These are phyloP conservation scores for Chironomus tentans DNA, from an alignment of 2,888 invertebrate genomes.

Conservation along the genomic window DNA sequence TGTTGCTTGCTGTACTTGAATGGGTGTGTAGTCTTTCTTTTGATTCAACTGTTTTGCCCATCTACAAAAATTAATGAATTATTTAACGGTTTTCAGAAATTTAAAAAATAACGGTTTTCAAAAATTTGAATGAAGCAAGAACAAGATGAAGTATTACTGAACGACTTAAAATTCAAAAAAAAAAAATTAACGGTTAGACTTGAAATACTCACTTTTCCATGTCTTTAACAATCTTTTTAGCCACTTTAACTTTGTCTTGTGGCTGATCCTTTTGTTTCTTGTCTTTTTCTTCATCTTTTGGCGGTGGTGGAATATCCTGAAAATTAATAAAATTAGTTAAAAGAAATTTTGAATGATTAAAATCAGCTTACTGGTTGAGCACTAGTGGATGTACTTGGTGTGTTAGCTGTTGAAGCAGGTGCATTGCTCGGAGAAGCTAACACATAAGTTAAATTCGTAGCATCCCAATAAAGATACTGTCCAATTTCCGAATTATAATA, in stretches of 20 bases:
- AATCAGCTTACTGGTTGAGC: slow-evolving; percentile 7
- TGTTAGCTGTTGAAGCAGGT: slow-evolving; percentile 34
- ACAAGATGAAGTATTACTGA: not conserved
- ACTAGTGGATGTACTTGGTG: slow-evolving; percentile 35
- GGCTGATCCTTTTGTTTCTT: slow-evolving; percentile 66
- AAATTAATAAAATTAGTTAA: too few species aligned
- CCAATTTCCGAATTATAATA: slow-evolving; percentile 88
- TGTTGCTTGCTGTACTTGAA: slow-evolving; percentile 30
- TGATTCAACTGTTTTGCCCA: slow-evolving; percentile 98
- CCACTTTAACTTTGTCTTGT: slow-evolving; percentile 92
- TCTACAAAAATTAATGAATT: not conserved
- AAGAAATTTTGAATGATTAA: not conserved
- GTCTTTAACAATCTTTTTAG: slow-evolving; percentile 92
- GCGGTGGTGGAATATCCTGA: slow-evolving; percentile 36
- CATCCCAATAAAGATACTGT: slow-evolving; percentile 94
- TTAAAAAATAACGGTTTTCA: slow-evolving; percentile 34
- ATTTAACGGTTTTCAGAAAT: not conserved
- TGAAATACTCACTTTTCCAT: slow-evolving; percentile 45
- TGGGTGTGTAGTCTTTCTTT: slow-evolving; percentile 62
- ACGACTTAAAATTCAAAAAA: too few species aligned
- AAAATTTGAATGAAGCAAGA: not conserved
- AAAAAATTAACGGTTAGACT: too few species aligned
- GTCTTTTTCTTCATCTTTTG: slow-evolving; percentile 43
- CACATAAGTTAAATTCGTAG: slow-evolving; percentile 54
- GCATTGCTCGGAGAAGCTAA: slow-evolving; percentile 39